Percentiles rank a stretch among this genome's conserved stretches.
phyloP scores from a whole-genome alignment of 1,140 invertebrate species.

The Drosophila sucinea region DNA sequence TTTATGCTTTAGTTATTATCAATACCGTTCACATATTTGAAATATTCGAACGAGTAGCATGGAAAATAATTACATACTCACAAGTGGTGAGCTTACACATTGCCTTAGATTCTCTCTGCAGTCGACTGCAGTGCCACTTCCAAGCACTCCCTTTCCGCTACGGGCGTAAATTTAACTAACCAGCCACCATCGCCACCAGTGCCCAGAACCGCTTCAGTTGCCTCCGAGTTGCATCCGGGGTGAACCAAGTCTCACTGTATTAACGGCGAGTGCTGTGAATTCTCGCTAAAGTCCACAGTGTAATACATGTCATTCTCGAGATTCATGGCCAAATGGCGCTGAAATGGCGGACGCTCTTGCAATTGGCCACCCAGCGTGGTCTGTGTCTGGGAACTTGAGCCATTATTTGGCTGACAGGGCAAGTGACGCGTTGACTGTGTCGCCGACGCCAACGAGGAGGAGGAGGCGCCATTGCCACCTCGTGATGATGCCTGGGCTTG shows the following conservation, averaged over 20 bases:
- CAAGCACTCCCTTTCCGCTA: constrained; percentile 36
- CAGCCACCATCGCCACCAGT: constrained; percentile 42
- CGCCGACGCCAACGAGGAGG: constrained; percentile 24
- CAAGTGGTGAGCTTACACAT: constrained; percentile 8
- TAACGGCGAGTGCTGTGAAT: constrained; percentile 87
- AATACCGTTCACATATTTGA: constrained; percentile 72
- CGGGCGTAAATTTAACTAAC: constrained; percentile 79
- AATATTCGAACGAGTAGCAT: constrained; percentile 71
- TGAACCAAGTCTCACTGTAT: constrained; percentile 85
- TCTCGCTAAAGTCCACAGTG: constrained; percentile 88
- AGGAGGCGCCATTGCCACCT: constrained; percentile 8
- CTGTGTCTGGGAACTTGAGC: constrained; percentile 61
- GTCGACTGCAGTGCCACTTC: not conserved
- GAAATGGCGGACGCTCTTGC: constrained; percentile 77
- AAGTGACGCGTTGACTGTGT: constrained; percentile 65
- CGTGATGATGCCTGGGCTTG: constrained; percentile 11
- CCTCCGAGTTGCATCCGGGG: constrained; percentile 3
- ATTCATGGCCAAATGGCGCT: constrained; percentile 85
- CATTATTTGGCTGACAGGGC: constrained; percentile 45
- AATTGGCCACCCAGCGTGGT: constrained; percentile 70
- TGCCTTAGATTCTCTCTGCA: not conserved
- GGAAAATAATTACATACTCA: constrained; percentile 59
- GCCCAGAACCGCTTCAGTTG: constrained; percentile 10
- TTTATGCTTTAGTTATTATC: constrained; percentile 62
- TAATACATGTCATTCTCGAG: constrained; percentile 87